Evolutionary conservation across 2,113 vertebrate species (phyloP).

Genomic region (Chamaetylas fuelleborni): DNA sequence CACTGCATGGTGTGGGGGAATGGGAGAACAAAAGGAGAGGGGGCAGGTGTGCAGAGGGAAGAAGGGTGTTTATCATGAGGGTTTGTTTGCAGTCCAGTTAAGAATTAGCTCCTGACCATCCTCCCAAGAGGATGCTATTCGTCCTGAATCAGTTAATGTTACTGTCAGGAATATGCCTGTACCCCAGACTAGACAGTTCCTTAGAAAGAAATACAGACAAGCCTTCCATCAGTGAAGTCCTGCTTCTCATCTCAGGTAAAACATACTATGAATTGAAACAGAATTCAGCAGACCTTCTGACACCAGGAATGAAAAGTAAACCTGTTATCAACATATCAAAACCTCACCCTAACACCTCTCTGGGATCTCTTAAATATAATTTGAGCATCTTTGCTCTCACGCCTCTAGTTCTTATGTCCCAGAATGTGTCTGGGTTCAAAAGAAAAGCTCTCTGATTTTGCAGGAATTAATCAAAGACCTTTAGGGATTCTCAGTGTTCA

Average conservation of each 20-base stretch:
- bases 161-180: neutral
- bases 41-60: neutral
- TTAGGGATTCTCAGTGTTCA: neutral
- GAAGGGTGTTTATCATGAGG: neutral
- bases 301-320: neutral
- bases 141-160: neutral
- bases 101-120: neutral
- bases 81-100: neutral
- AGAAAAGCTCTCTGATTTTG: neutral
- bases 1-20: neutral
- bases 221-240: neutral
- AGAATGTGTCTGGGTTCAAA: neutral
- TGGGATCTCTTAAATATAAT: neutral
- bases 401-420: neutral
- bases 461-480: neutral
- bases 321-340: neutral
- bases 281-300: neutral
- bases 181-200: neutral
- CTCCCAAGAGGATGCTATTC: neutral
- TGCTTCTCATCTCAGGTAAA: neutral
- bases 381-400: neutral
- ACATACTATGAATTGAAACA: neutral
- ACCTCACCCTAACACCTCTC: neutral
- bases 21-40: neutral
- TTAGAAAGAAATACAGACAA: neutral